Evolutionary conservation across 2,113 vertebrate species (phyloP).

Genomic region (Protobothrops mucrosquamatus): DNA sequence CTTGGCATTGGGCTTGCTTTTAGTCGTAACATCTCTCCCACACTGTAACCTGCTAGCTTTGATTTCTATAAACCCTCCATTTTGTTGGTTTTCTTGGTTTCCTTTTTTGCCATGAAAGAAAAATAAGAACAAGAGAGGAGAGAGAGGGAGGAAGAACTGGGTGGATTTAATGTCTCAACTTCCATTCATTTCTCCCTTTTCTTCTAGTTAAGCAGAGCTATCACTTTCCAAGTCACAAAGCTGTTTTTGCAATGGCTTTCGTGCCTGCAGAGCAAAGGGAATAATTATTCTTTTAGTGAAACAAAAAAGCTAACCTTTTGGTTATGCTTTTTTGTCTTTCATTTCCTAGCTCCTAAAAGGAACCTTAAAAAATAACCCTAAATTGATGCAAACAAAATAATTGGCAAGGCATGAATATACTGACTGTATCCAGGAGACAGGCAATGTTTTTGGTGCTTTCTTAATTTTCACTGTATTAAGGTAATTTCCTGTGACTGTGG

Average conservation of each 20-base stretch:
- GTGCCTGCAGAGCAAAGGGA: constrained; percentile 39
- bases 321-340: constrained; percentile 56
- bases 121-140: constrained; percentile 13
- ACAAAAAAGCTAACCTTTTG: constrained; percentile 61
- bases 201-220: constrained; percentile 59
- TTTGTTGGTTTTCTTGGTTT: background rate
- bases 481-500: constrained; percentile 72
- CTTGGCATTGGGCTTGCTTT: constrained; percentile 35
- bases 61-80: background rate
- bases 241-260: constrained; percentile 39
- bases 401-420: constrained; percentile 68
- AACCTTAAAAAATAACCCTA: constrained; percentile 60
- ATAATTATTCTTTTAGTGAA: constrained; percentile 64
- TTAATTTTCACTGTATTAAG: constrained; percentile 81
- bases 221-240: constrained; percentile 59
- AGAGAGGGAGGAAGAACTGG: constrained; percentile 31
- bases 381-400: constrained; percentile 74
- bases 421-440: constrained; percentile 68
- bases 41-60: background rate
- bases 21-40: constrained; percentile 53
- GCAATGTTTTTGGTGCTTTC: constrained; percentile 55
- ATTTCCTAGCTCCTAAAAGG: constrained; percentile 50
- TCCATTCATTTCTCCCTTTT: constrained; percentile 53
- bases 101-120: constrained; percentile 8
- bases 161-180: constrained; percentile 48